Evolutionary conservation across 2,888 invertebrate genomes (phyloP).

Genomic region (Hirtodrosophila histrioides): DNA sequence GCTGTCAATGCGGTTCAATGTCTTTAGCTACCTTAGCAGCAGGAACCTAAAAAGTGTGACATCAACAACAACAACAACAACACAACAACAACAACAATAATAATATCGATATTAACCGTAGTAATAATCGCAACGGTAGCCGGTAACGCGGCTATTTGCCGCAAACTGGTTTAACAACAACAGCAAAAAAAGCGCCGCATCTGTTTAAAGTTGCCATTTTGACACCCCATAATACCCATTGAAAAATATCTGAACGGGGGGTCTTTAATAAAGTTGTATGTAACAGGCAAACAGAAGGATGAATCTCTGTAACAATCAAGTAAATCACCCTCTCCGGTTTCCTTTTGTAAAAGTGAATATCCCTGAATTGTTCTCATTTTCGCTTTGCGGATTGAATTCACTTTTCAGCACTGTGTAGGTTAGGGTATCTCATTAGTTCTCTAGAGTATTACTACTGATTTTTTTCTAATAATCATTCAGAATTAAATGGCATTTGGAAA

Average conservation of each 20-base stretch:
- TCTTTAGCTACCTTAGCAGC: slow-evolving; percentile 40
- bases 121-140: slow-evolving; percentile 55
- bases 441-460: slow-evolving; percentile 2
- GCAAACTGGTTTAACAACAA: slow-evolving; percentile 64
- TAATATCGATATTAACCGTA: slow-evolving; percentile 9
- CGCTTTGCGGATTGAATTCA: too few relatives aligned
- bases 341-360: too few relatives aligned
- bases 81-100: slow-evolving; percentile 23
- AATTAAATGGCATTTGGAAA: slow-evolving; percentile 22
- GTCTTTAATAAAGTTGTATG: too few relatives aligned
- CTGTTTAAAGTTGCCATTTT: slow-evolving; percentile 34
- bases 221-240: too few relatives aligned
- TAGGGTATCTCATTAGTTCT: too few relatives aligned
- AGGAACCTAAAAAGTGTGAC: slow-evolving; percentile 21
- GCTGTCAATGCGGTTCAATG: slow-evolving; percentile 72
- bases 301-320: too few relatives aligned
- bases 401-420: too few relatives aligned
- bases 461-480: slow-evolving; percentile 41
- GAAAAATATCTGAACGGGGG: too few relatives aligned
- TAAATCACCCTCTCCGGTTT: too few relatives aligned
- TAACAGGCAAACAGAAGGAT: too few relatives aligned
- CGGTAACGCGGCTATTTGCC: slow-evolving; percentile 64
- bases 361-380: too few relatives aligned
- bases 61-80: slow-evolving; percentile 21
- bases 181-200: slow-evolving; percentile 55